Evolutionary conservation across 2,888 invertebrate species (phyloP), one percentile per base, ranked within the genome.

Genomic region (Drosophila helvetica): DNA sequence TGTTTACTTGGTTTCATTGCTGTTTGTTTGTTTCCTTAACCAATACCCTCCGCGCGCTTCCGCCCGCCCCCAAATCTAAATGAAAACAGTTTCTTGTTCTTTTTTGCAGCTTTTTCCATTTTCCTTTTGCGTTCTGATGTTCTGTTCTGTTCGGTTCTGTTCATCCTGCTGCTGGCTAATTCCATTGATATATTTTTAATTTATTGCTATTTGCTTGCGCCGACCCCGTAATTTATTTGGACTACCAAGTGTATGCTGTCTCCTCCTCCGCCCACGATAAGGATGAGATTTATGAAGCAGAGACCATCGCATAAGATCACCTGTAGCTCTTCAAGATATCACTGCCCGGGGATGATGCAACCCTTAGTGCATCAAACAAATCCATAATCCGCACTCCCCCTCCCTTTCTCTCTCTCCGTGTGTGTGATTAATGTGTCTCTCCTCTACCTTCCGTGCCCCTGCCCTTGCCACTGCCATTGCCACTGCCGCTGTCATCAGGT

Each of bases 1-100:
- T 85, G 88, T 86, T 86, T 86, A 73, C 59, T 82, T 77, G 86
- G 86, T 88, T 87, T 83, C 83, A 83, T 83, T 83, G 83, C 87
- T 84, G 83, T 84, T 87, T 84, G 88, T 78, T 85, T 82, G 83
- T 75, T 82, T 77, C 70, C 78, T 82, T 77, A 78, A 6, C 38
- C 38, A 38, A 80, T 70, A 75, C 19, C 33, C 42, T 9, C 33
- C 45, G 12, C 27, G 22, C 19, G 6, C 0, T 18, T 33, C 12
- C 19, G n/a, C 19, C 4, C 50, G 27, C 19, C 18, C 17, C 48
- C 52, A 78, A 72, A 74, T 74, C 63, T 72, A 61, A 82, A 78
- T 60, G 74, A 86, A 86, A 81, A 83, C 80, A 73, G 75, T 75
- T 87, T 79, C 80, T 81, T 86, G 66, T 67, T 67, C 59, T 55